Conservation (phyloP, 2,113 vertebrate species). For the Marmota flaviventris region DNA sequence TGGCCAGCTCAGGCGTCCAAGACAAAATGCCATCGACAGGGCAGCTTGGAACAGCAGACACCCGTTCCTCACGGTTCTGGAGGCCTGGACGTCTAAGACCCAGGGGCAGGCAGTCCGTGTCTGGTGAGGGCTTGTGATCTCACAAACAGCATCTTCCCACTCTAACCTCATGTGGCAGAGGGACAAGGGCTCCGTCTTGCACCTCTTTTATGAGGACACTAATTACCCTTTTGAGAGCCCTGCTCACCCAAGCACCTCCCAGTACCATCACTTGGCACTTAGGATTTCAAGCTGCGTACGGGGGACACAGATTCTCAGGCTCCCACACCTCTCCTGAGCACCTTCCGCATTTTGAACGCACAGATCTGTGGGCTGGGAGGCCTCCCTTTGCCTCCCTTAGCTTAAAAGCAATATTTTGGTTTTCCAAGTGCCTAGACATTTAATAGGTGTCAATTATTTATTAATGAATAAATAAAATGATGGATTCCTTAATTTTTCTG, state of each 20-base stretch:
- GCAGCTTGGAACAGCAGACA: not conserved
- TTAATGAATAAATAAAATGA: not conserved
- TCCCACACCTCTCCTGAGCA: not conserved
- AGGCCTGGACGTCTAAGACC: not conserved
- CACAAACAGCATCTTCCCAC: not conserved
- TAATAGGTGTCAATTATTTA: not conserved
- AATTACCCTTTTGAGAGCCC: not conserved
- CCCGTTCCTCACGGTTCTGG: not conserved
- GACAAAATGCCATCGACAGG: fast-evolving
- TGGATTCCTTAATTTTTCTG: not conserved
- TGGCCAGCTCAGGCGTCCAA: fast-evolving
- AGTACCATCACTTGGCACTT: not conserved
- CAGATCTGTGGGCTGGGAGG: not conserved
- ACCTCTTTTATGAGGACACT: not conserved
- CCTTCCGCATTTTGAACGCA: not conserved
- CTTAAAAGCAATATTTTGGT: not conserved
- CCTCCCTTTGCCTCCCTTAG: not conserved
- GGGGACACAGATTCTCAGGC: not conserved
- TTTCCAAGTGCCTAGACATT: not conserved
- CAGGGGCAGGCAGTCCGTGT: fast-evolving
- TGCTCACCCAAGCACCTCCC: not conserved
- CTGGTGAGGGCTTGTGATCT: not conserved
- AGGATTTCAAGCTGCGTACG: too few relatives aligned
- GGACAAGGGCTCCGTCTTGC: not conserved
- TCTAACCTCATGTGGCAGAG: not conserved